Conservation (phyloP, 2,888 invertebrate species). For the Agrochola litura region DNA sequence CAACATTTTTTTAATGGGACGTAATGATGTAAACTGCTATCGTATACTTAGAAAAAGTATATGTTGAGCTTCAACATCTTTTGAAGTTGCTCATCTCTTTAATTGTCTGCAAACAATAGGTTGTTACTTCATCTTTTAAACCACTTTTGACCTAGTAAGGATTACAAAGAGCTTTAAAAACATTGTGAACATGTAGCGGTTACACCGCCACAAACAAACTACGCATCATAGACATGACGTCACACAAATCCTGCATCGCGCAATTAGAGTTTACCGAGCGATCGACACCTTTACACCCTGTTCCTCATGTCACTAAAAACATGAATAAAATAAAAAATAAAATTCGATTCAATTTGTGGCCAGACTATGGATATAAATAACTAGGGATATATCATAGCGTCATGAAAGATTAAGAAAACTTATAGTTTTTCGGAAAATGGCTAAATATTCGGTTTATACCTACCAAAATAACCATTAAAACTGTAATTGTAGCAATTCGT, state of each 20-base stretch:
- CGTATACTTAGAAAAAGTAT: background rate
- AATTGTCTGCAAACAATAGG: background rate
- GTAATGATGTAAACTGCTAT: background rate
- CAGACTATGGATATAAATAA: background rate
- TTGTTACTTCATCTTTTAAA: too few species aligned
- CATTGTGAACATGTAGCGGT: background rate
- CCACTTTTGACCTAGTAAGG: background rate
- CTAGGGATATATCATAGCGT: background rate
- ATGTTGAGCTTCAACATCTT: background rate
- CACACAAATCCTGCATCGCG: too few species aligned
- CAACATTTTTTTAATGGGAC: background rate
- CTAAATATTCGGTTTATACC: background rate
- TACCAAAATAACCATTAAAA: slow-evolving; percentile 7
- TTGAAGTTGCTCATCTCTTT: background rate
- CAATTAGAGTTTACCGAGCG: too few species aligned
- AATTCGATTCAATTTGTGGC: background rate
- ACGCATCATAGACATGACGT: too few species aligned
- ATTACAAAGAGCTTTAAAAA: background rate
- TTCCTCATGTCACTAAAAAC: too few species aligned
- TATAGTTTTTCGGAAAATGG: background rate
- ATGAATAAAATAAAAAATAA: too few species aligned
- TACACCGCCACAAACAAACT: too few species aligned
- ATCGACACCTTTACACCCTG: too few species aligned
- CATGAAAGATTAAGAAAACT: background rate
- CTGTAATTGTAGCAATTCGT: slow-evolving; percentile 55